These are phyloP conservation scores for Grammomys dolichurus DNA, from an alignment of 2,113 vertebrate genomes.

Conservation along the genomic window DNA sequence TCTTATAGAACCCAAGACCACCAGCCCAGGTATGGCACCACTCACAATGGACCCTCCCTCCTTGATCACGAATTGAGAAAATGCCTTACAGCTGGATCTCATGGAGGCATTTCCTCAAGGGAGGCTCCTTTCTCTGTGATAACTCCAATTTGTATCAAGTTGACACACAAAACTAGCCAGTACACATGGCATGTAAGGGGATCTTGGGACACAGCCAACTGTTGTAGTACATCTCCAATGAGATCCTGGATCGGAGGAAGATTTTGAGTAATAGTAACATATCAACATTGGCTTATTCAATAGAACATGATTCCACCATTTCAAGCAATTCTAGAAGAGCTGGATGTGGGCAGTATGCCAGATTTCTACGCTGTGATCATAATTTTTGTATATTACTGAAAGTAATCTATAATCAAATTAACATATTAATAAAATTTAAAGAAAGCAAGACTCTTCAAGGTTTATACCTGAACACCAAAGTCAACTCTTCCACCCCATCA, in stretches of 20 bases:
- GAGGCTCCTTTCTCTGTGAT: too few relatives aligned
- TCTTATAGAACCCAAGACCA: too few relatives aligned
- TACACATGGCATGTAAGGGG: too few relatives aligned
- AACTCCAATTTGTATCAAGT: too few relatives aligned
- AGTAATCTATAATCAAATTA: background rate
- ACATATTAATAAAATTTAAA: background rate
- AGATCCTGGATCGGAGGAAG: background rate
- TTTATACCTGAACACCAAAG: background rate
- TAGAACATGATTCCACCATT: fast-evolving
- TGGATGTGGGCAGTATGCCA: background rate
- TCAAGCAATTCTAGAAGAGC: background rate
- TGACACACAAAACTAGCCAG: too few relatives aligned
- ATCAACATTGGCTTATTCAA: background rate
- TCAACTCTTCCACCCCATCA: fast-evolving
- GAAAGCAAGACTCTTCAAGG: background rate
- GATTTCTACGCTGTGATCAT: background rate
- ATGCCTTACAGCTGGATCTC: too few relatives aligned
- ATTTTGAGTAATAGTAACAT: too few relatives aligned
- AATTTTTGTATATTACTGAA: background rate
- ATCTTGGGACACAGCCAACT: background rate
- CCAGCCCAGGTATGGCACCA: too few relatives aligned
- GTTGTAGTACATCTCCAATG: fast-evolving
- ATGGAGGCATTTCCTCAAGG: too few relatives aligned
- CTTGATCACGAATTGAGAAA: too few relatives aligned
- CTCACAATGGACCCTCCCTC: too few relatives aligned